Evolutionary conservation across 2,113 vertebrate genomes (phyloP), one percentile per base, ranked within the genome.

Genomic region (Miniopterus natalensis): DNA sequence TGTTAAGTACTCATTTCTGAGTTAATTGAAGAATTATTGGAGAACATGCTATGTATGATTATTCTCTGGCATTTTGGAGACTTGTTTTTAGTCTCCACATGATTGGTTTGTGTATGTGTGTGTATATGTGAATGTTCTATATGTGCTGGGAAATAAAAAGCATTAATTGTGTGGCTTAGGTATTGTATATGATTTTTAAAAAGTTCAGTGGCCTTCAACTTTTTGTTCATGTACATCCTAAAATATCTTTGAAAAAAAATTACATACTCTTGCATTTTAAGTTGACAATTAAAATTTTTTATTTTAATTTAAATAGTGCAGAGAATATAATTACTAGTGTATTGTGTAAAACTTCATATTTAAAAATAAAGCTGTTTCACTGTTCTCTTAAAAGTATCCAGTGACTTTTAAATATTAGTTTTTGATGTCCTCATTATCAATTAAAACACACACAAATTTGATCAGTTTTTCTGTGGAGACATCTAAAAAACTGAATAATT

Each of bases 181-280:
- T 66, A 15, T 80, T 80, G 47, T n/a, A 1, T 47, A 14, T 80
- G 27, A 2, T 59, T 93, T 84, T 90, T 65, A 42, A 42, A 81
- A 93, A 83, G 21, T 66, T 83, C 10, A 74, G n/a, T 70, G 65
- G 25, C 11, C 31, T 94, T 92, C 68, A 94, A 14, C 10, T 6
- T 51, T 94, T 81, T 78, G 63, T 95, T 83, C 61, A 77, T 73
- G 8, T 96, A 29, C 6, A 45, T 86, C 7, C 36, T 53, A 74
- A 91, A 95, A 63, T 95, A 36, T 73, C n/a, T 93, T 87, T 73
- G n/a, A 73, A 86, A 89, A 90, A 77, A 84, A 71, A 53, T 71
- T 13, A 78, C 5, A 17, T 73, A 45, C 17, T 20, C 8, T 79
- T 84, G 17, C 3, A 70, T 49, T 73, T 94, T 95, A 88, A 53